A percentile compares a stretch with the other conserved stretches of the same genome.
Evolutionary conservation across 2,888 invertebrate species (phyloP).

Genomic region (Pseudoips prasinana): DNA sequence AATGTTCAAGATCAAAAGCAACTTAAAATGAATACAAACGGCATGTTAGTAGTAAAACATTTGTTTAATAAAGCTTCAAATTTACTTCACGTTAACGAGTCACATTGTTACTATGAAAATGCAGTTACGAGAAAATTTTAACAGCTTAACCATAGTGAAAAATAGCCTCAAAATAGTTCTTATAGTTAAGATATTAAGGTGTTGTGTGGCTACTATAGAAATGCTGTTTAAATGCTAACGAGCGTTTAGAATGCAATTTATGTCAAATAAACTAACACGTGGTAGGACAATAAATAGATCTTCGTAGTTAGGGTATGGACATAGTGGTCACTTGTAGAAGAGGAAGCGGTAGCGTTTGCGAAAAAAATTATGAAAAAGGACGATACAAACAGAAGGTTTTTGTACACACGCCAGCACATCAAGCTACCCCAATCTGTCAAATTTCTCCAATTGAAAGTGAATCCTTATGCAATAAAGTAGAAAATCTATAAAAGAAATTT

Average conservation of each 20-base stretch:
- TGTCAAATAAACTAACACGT: conserved; percentile 76
- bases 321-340: too few relatives aligned
- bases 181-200: not conserved
- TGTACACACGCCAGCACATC: too few relatives aligned
- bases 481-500: too few relatives aligned
- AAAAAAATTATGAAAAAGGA: not conserved
- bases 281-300: conserved; percentile 71
- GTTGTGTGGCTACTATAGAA: not conserved
- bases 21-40: conserved; percentile 33
- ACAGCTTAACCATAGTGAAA: too few relatives aligned
- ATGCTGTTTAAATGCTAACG: conserved; percentile 42
- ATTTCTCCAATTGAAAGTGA: too few relatives aligned
- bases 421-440: too few relatives aligned
- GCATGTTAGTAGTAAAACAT: too few relatives aligned
- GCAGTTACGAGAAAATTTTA: too few relatives aligned
- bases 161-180: not conserved
- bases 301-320: conserved; percentile 37
- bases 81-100: not conserved
- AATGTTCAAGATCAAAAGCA: conserved; percentile 50
- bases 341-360: conserved; percentile 28
- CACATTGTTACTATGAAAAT: too few relatives aligned
- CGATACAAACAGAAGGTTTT: too few relatives aligned
- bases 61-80: not conserved
- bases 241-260: conserved; percentile 67
- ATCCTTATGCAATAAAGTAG: too few relatives aligned